Conservation (phyloP, 2,797 vertebrate species). For the Melanotaenia maccullochi region DNA sequence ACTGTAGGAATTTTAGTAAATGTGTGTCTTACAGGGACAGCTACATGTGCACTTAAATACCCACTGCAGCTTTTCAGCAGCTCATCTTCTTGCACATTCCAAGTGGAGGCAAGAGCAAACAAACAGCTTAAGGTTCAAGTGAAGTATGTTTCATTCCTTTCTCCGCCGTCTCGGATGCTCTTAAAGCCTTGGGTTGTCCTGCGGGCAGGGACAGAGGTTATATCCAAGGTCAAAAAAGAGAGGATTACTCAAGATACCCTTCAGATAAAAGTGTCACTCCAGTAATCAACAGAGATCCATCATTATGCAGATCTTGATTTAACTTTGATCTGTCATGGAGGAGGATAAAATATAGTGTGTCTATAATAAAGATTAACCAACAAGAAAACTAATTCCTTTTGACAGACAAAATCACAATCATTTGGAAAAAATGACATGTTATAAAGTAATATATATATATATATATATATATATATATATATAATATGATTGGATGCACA, state of each 20-base stretch:
- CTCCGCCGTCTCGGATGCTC: conserved; percentile 38
- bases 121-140: conserved; percentile 75
- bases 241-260: conserved; percentile 74
- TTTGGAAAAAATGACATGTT: conserved; percentile 26
- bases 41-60: conserved; percentile 49
- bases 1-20: conserved; percentile 15
- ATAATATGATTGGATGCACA: too few species aligned
- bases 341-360: conserved; percentile 26
- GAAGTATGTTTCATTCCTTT: conserved; percentile 71
- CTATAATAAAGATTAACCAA: conserved; percentile 52
- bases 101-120: conserved; percentile 74
- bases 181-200: conserved; percentile 36
- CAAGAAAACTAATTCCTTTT: conserved; percentile 26
- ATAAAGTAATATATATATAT: not conserved
- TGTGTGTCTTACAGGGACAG: conserved; percentile 24
- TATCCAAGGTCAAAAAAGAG: conserved; percentile 68
- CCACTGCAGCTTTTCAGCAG: conserved; percentile 68
- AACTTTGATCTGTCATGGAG: not conserved
- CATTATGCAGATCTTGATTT: conserved; percentile 13
- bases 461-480: too few species aligned
- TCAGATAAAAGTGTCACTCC: conserved; percentile 72
- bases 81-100: conserved; percentile 75
- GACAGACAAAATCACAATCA: conserved; percentile 22
- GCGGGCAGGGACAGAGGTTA: conserved; percentile 52
- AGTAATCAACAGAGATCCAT: conserved; percentile 59